Evolutionary conservation across 2,888 invertebrate genomes (phyloP), one percentile per base, ranked within the genome.

Genomic region (Busseola fusca): DNA sequence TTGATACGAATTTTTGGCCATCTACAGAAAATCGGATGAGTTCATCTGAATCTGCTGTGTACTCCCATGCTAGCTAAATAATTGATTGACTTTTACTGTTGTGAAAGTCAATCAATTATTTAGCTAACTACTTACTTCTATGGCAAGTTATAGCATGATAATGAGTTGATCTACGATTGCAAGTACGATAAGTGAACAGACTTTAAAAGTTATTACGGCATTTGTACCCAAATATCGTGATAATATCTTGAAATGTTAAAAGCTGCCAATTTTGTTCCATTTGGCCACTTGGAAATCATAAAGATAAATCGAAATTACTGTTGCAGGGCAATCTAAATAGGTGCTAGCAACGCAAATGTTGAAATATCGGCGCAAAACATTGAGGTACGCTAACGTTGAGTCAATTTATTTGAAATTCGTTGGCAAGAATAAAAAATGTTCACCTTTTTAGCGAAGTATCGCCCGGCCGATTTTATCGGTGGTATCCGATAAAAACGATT

Each of bases 271-370:
- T 82, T 68, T 7, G 25, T 68, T 64, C 64, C 59, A 65, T 78
- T 78, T 18, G 62, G 58, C 59, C 58, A 65, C 54, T 72, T 34
- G 58, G 52, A 71, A 82, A 72, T 66, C 72, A 65, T 74, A 77
- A 77, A 83, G 69, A 83, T 80, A 74, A 69, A 78, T 75, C 63
- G 71, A 78, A 84, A 81, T 81, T 79, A 70, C 64, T 59, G 56
- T 69, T 64, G 50, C 64, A 58, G 16, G 42, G 45, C 37, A 48
- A 84, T 69, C 64, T 69, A 84, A 78, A 78, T 78, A 73, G 75
- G 73, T 56, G 42, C 37, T 65, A 9, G 42, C 50, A 75, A 75
- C 69, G 65, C 42, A 50, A 74, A 72, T 30, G 62, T 69, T 74
- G 72, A 66, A 84, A 71, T 74, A 78, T 78, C 12, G 64, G 25